Conservation (phyloP, 2,113 vertebrate species). For the Epinephelus cyanopodus region DNA sequence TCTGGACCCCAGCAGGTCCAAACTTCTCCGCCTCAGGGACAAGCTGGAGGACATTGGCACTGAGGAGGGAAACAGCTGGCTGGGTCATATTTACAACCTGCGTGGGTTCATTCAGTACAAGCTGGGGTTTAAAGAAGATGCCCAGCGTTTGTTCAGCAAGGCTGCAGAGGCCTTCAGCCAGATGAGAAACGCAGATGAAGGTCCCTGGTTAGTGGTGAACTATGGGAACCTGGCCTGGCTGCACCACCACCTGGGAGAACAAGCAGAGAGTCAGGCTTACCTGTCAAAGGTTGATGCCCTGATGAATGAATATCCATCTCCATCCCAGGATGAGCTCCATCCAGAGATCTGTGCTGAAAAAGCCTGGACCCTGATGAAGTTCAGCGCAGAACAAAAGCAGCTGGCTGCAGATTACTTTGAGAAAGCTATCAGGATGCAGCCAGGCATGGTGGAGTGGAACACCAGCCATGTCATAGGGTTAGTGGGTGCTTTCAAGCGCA, state of each 20-base stretch:
- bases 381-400: slow-evolving; percentile 1
- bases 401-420: not conserved
- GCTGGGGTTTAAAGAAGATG: not conserved
- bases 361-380: slow-evolving; percentile 69
- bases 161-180: too few relatives aligned
- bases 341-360: slow-evolving; percentile 64
- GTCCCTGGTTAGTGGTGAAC: slow-evolving; percentile 70
- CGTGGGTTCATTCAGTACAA: too few relatives aligned
- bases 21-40: too few relatives aligned
- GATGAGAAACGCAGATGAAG: slow-evolving; percentile 41
- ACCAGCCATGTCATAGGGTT: slow-evolving; percentile 40
- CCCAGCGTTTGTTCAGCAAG: not conserved
- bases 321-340: not conserved
- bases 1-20: too few relatives aligned
- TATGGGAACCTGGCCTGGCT: slow-evolving; percentile 73
- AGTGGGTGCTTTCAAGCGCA: not conserved
- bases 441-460: slow-evolving; percentile 50
- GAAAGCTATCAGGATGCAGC: not conserved
- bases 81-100: too few relatives aligned
- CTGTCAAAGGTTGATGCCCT: slow-evolving; percentile 43
- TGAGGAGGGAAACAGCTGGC: too few relatives aligned
- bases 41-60: too few relatives aligned
- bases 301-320: slow-evolving; percentile 29
- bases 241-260: slow-evolving; percentile 47
- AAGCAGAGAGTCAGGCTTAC: slow-evolving; percentile 29